Base-by-base conservation (phyloP, 2,888 invertebrate genomes). In the Hirtodrosophila cameraria region DNA sequence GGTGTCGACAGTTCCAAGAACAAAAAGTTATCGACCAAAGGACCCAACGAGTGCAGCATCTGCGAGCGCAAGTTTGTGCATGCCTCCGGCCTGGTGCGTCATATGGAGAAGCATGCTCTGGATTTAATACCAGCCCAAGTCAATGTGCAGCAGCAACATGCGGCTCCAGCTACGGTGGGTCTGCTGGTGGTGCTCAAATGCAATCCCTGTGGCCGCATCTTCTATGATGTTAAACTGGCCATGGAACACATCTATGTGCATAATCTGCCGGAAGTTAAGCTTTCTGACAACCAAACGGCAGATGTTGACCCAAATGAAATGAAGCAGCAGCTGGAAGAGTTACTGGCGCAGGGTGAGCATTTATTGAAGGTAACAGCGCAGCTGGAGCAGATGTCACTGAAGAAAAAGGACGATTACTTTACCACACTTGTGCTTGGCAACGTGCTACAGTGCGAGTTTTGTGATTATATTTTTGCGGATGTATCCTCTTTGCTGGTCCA, bases 371-470 rank as follows among this genome's bases (percentile, higher is more conserved):
- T 20, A 1, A 6, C n/a, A 0, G 3, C n/a, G 2, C 49, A 74
- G 1, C 73, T 78, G 1, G 68, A 74, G 1, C 79, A 78, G 36
- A 38, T 71, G 3, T 25, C 53, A 6, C n/a, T 33, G 12, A 11
- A 35, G 28, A 27, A 11, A 9, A 41, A 45, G 9, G 6, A 23
- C 5, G 45, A 61, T 2, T 35, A 49, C 2, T 83, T 69, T 0
- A 28, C 46, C 18, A 71, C 89, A 71, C 69, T 88, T 1, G 81
- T 90, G 1, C 48, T 90, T 9, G 79, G 78, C 43, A 88, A 88
- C 23, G 83, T 93, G 3, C 88, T 93, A 23, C 93, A 93, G 77
- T 94, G 94, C 64, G 93, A 94, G 85, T 94, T 92, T 75, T 94
- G 94, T 74, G 93, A 93, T 71, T 91, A 92, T 33, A 91, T 92